These are phyloP conservation scores for Lutraria lutraria DNA, from an alignment of 2,888 invertebrate species.

Conservation along the genomic window DNA sequence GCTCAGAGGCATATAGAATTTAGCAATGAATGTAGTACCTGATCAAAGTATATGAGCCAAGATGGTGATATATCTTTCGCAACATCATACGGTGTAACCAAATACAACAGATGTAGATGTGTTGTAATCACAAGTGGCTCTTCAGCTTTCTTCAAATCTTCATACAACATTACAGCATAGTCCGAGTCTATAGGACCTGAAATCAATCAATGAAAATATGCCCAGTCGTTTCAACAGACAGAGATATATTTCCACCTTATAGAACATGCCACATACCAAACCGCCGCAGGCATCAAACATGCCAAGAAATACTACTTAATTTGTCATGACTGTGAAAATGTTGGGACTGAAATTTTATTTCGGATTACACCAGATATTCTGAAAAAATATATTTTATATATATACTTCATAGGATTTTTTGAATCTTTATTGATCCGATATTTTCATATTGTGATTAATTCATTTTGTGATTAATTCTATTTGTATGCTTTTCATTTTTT, in stretches of 20 bases:
- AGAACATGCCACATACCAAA: background rate
- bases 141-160: slow-evolving; percentile 92
- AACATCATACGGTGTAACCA: slow-evolving; percentile 93
- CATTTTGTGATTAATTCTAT: no score
- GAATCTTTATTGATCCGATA: no score
- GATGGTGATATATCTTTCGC: slow-evolving; percentile 84
- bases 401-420: no score
- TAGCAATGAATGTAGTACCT: slow-evolving; percentile 82
- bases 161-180: slow-evolving; percentile 91
- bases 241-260: background rate
- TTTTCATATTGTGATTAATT: no score
- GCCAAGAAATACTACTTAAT: background rate
- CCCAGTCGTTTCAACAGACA: no score
- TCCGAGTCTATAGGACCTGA: slow-evolving; percentile 93
- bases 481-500: no score
- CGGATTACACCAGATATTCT: no score
- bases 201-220: slow-evolving; percentile 3
- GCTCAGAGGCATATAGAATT: no score
- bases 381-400: no score
- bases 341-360: no score
- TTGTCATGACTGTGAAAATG: background rate
- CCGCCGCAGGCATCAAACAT: background rate
- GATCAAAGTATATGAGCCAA: slow-evolving; percentile 84
- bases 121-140: slow-evolving; percentile 92
- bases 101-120: slow-evolving; percentile 94